Evolutionary conservation across 2,113 vertebrate species (phyloP), one percentile per base, ranked within the genome.

Genomic region (Stegastes partitus): DNA sequence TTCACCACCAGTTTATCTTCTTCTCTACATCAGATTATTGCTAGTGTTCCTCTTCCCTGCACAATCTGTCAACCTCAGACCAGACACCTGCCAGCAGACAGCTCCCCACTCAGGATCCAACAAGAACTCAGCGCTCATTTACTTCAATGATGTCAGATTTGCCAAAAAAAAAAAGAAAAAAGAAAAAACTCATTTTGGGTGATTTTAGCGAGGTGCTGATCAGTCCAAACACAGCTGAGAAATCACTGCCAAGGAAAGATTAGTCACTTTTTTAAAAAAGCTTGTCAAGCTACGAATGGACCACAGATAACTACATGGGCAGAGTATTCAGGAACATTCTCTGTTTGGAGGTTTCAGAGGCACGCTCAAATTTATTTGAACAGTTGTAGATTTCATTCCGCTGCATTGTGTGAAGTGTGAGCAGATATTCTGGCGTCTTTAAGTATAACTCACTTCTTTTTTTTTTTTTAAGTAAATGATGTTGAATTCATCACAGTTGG

Each of bases 141-240:
- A 51, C 26, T 66, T 16, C 34, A 37, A 64, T 74, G 86, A 91
- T 89, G 91, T 92, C 89, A 87, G 26, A 78, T 58, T 42, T 34
- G 37, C 77, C 56, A 61, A 56, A n/a, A 57, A 28, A 62, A 31
- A 31, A n/a, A n/a, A n/a, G n/a, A n/a, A 31, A 34, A 34, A 34
- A 34, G 8, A 1, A 34, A 34, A 56, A n/a, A n/a, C n/a, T 67
- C 42, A 10, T 5, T n/a, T 12, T 45, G 37, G 22, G 45, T 53
- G 1, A 66, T 61, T 18, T 25, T 11, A 39, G 49, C 18, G 31
- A 34, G n/a, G 28, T 49, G 10, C 59, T 28, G 12, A 22, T 68
- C 28, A 44, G 55, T 34, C 59, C 19, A 50, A 45, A 47, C 58
- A 54, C 39, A 62, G 55, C 61, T 59, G 25, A 57, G 11, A 50